These are phyloP conservation scores for Myotis brandtii DNA, from an alignment of 2,113 vertebrate species.

Conservation along the genomic window DNA sequence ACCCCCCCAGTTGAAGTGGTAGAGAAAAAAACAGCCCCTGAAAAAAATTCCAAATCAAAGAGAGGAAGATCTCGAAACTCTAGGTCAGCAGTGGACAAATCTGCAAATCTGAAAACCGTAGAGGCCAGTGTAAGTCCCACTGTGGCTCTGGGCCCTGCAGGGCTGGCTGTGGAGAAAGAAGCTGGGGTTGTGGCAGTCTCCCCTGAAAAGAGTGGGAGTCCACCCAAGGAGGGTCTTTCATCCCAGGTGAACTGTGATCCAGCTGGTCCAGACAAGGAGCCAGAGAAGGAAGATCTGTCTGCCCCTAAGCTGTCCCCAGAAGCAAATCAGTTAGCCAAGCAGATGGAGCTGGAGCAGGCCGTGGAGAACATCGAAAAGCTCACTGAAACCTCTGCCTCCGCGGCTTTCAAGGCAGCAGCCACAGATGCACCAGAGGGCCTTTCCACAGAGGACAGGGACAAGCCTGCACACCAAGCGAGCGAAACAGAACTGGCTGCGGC, in stretches of 20 bases:
- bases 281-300: constrained; percentile 84
- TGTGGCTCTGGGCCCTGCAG: constrained; percentile 88
- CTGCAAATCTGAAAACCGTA: constrained; percentile 90
- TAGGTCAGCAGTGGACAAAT: constrained; percentile 88
- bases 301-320: constrained; percentile 87
- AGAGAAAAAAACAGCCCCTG: constrained; percentile 87
- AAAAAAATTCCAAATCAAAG: constrained; percentile 92
- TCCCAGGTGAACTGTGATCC: constrained; percentile 83
- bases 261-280: constrained; percentile 73
- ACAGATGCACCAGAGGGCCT: constrained; percentile 84
- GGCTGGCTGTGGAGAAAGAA: constrained; percentile 86
- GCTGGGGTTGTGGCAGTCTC: constrained; percentile 79
- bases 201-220: constrained; percentile 84
- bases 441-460: constrained; percentile 91
- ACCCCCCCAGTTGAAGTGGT: constrained; percentile 77
- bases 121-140: constrained; percentile 91
- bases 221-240: constrained; percentile 84
- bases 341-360: constrained; percentile 96
- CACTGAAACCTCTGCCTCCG: constrained; percentile 87
- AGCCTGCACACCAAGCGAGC: constrained; percentile 93
- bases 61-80: constrained; percentile 89
- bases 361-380: constrained; percentile 98
- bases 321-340: constrained; percentile 91
- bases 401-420: constrained; percentile 90
- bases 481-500: constrained; percentile 98